Conservation (phyloP, 2,888 invertebrate species). For the Chrysolina oricalcia region DNA sequence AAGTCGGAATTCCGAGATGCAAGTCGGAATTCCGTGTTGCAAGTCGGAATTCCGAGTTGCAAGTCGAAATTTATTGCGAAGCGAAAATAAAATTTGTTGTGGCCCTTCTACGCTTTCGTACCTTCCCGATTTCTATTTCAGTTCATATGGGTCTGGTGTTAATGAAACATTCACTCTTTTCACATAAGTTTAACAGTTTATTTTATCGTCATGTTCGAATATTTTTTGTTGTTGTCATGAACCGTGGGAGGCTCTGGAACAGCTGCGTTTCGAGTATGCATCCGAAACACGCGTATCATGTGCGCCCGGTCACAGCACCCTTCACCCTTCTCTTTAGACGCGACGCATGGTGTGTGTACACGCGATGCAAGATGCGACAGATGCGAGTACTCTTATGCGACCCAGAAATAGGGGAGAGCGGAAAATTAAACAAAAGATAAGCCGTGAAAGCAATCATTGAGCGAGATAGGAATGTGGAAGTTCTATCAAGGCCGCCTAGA, state of each 20-base stretch:
- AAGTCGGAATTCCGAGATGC: too few relatives aligned
- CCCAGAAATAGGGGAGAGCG: background rate
- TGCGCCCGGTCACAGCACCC: background rate
- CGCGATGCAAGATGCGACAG: background rate
- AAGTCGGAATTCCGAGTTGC: too few relatives aligned
- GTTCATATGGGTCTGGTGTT: too few relatives aligned
- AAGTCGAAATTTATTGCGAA: too few relatives aligned
- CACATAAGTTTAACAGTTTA: too few relatives aligned
- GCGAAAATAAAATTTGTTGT: too few relatives aligned
- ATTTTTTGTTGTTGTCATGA: slow-evolving; percentile 16
- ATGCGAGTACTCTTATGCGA: background rate
- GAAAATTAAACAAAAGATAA: slow-evolving; percentile 23
- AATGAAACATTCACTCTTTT: too few relatives aligned
- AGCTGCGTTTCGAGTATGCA: slow-evolving; percentile 2
- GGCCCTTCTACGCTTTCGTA: too few relatives aligned
- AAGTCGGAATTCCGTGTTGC: too few relatives aligned
- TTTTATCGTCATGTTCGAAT: too few relatives aligned
- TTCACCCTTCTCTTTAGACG: background rate
- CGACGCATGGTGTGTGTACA: background rate
- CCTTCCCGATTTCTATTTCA: too few relatives aligned
- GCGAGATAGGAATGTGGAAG: slow-evolving; percentile 21
- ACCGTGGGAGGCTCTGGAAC: slow-evolving; percentile 14
- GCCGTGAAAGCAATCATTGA: slow-evolving; percentile 10
- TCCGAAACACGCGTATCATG: background rate
- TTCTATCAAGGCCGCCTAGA: slow-evolving; percentile 8